These are phyloP conservation scores for Pectinophora gossypiella DNA, from an alignment of 1,140 invertebrate genomes.

Conservation along the genomic window DNA sequence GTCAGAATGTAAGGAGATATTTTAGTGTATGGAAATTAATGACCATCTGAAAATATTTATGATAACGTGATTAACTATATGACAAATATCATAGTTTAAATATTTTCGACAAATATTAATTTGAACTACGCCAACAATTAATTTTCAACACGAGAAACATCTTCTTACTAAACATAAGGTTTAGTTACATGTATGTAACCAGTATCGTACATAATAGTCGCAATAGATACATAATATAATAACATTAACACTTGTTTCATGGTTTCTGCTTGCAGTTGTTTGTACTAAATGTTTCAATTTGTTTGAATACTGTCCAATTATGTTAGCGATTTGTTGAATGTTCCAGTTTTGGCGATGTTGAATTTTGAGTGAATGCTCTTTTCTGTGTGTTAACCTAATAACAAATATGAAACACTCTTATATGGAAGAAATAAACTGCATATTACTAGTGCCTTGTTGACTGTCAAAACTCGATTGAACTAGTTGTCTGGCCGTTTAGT, in stretches of 20 bases:
- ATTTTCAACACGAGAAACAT: too few species aligned
- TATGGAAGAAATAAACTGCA: constrained; percentile 33
- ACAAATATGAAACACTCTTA: constrained; percentile 61
- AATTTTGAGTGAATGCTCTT: constrained; percentile 35
- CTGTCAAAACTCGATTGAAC: constrained; percentile 43
- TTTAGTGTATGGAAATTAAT: too few species aligned
- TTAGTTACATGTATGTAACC: too few species aligned
- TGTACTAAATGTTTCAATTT: constrained; percentile 55
- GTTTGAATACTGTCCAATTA: constrained; percentile 45
- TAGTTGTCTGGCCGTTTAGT: constrained; percentile 7
- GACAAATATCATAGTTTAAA: too few species aligned
- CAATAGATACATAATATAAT: too few species aligned
- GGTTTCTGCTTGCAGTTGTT: constrained; percentile 32
- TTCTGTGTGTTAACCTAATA: constrained; percentile 45
- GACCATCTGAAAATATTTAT: too few species aligned
- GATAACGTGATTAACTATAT: too few species aligned
- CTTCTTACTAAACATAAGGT: too few species aligned
- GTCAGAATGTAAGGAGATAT: too few species aligned
- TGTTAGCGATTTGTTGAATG: background rate
- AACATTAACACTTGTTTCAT: constrained; percentile 21
- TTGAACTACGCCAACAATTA: too few species aligned
- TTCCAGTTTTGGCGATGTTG: constrained; percentile 27
- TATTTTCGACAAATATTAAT: too few species aligned
- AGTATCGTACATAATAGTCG: too few species aligned
- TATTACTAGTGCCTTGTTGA: constrained; percentile 66